Percentiles rank a stretch among this genome's conserved stretches.
Conservation (phyloP, 2,113 vertebrate genomes). For the Anser cygnoides region DNA sequence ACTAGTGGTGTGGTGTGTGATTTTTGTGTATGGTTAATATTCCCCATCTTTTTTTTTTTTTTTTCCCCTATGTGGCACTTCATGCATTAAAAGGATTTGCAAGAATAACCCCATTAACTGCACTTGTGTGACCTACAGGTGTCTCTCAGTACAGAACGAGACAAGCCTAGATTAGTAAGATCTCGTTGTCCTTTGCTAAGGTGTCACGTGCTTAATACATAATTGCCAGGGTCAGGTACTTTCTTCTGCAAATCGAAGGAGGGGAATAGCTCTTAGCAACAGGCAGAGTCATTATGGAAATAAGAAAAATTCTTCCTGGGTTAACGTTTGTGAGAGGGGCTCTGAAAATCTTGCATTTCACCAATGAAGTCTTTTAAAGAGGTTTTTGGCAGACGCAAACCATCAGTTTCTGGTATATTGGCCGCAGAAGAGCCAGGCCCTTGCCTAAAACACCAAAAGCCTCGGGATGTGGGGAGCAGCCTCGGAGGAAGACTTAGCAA, state of each 20-base stretch:
- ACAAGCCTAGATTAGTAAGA: not conserved
- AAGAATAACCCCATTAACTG: not conserved
- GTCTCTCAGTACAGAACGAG: not conserved
- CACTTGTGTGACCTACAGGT: not conserved
- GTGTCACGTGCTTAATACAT: not conserved
- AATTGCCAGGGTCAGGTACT: not conserved
- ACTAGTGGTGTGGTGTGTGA: not conserved
- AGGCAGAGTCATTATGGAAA: not conserved
- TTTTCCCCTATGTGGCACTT: not conserved
- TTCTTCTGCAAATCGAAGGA: not conserved
- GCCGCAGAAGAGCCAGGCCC: not conserved
- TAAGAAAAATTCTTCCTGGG: accelerated
- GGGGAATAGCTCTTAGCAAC: not conserved
- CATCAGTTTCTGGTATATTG: not conserved
- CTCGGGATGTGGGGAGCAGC: not conserved
- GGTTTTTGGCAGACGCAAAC: not conserved
- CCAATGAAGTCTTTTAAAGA: not conserved
- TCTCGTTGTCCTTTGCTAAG: not conserved
- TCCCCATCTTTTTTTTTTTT: not conserved
- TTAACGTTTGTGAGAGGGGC: not conserved
- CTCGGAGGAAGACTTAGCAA: not conserved
- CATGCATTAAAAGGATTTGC: not conserved
- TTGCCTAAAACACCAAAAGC: not conserved
- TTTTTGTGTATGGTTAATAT: not conserved
- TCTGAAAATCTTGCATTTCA: not conserved